Evolutionary conservation across 1,140 invertebrate species (phyloP).

Genomic region (Papilio polyxenes): DNA sequence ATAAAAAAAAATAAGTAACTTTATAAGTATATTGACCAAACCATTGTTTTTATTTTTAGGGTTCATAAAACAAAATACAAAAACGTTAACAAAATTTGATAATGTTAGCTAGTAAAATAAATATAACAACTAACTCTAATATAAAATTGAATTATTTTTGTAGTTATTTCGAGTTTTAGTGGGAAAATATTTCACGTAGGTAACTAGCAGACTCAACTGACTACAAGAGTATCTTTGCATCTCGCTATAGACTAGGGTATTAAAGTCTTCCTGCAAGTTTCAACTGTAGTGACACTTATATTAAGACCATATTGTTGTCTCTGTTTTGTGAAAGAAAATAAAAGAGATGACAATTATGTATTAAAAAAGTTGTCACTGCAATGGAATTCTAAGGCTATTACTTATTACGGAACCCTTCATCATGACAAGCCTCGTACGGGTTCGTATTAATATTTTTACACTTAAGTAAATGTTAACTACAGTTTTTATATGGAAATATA

Average conservation of each 20-base stretch:
- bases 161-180: too few species aligned
- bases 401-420: neutral
- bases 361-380: too few species aligned
- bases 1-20: conserved; percentile 3
- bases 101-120: neutral
- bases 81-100: neutral
- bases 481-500: neutral
- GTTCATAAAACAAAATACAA: neutral
- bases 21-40: neutral
- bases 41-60: neutral
- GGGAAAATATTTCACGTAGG: too few species aligned
- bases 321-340: too few species aligned
- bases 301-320: too few species aligned
- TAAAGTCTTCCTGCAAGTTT: too few species aligned
- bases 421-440: neutral
- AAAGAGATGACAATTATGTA: too few species aligned
- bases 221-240: too few species aligned
- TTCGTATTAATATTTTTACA: neutral
- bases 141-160: neutral
- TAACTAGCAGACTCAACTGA: too few species aligned
- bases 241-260: too few species aligned
- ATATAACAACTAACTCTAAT: neutral
- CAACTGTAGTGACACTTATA: too few species aligned
- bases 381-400: too few species aligned
- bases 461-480: conserved; percentile 1